Base-by-base conservation (phyloP, 1,140 invertebrate genomes). In the Hyles euphorbiae region DNA sequence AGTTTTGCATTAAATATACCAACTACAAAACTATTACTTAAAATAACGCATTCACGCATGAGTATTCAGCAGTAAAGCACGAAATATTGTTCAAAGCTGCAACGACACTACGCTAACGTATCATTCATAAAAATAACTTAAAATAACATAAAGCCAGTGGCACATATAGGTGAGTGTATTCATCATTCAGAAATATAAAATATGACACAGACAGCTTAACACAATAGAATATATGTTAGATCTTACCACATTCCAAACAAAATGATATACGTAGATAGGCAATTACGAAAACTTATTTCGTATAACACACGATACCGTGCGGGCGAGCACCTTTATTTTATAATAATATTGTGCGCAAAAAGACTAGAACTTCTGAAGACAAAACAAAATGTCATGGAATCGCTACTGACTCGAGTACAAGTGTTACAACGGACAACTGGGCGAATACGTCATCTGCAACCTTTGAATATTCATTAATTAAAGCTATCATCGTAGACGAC, bases 31-130 rank as follows among this genome's bases (percentile, higher is more conserved):
- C 74, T 79, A 83, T 75, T 68, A 65, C 76, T 76, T 81, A 85
- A 81, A 74, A 78, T 78, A 74, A 86, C 68, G 78, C 81, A 86
- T 84, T 78, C 81, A 86, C 81, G 76, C 82, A 83, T 87, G 86
- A 87, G 86, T 88, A 88, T 88, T 88, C 78, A 81, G 81, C 83
- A 72, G 74, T 87, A 88, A 87, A 88, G 83, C 83, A 84, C 78
- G 80, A 84, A 80, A 74, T 65, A 65, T 85, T 88, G 86, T 84
- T 88, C 85, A 66, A 87, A 88, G 86, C 86, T 88, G 86, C 83
- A 87, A 88, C 81, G 71, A 82, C 77, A 83, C 81, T 88, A 83
- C 78, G 74, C 61, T 78, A 76, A 77, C 64, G 57, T 77, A 70
- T n/a, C 12, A 33, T 34, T 68, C 65, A 76, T 72, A 73, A 78